Conservation (phyloP, 2,888 invertebrate genomes). For the Sarcophaga carnaria region DNA sequence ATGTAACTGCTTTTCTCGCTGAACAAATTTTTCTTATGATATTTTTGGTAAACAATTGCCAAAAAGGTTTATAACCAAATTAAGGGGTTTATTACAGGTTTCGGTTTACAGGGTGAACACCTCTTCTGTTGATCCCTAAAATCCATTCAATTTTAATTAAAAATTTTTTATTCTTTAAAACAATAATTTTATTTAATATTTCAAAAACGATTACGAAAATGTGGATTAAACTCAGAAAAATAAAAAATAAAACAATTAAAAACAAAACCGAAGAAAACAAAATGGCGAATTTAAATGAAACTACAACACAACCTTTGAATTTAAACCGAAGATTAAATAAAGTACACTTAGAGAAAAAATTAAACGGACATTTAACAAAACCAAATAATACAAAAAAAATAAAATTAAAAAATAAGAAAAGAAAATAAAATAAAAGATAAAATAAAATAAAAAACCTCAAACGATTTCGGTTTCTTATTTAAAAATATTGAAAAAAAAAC, state of each 20-base stretch:
- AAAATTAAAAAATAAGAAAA: background rate
- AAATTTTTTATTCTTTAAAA: background rate
- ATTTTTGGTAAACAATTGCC: too few species aligned
- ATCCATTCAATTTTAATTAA: background rate
- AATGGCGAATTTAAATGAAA: conserved; percentile 64
- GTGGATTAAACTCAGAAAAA: conserved; percentile 14
- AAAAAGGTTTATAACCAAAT: too few species aligned
- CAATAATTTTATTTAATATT: background rate
- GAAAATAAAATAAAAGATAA: background rate
- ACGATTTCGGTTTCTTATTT: conserved; percentile 71
- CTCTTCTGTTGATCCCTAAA: too few species aligned
- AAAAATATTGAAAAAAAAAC: conserved; percentile 50
- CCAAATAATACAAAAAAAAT: background rate
- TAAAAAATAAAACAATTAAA: conserved; percentile 6
- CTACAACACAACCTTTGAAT: background rate
- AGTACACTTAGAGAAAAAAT: conserved; percentile 2
- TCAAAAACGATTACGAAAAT: conserved; percentile 60
- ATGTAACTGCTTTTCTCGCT: too few species aligned
- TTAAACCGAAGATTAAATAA: background rate
- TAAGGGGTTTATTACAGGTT: too few species aligned
- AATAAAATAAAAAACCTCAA: conserved; percentile 68
- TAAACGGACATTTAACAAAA: conserved; percentile 24
- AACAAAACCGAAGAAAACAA: conserved; percentile 5
- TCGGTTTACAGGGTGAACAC: too few species aligned
- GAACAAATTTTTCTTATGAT: too few species aligned